Evolutionary conservation across 2,113 vertebrate species (phyloP), one percentile per base, ranked within the genome.

Genomic region (Synodontis membranacea): DNA sequence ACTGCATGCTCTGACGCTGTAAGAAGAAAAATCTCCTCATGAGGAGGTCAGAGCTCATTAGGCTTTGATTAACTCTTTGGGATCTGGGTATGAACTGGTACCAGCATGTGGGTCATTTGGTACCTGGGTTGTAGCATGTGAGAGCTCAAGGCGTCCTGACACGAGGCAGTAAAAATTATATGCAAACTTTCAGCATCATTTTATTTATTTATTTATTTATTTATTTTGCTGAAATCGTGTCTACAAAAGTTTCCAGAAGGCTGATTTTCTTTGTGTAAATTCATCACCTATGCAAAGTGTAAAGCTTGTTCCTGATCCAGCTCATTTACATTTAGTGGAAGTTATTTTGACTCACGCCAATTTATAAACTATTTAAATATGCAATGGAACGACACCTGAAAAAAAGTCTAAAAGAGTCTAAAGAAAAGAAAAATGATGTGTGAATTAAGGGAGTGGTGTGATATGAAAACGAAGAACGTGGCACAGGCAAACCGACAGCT

Each of bases 1-100:
- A 19, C n/a, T 28, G 17, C 82, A 84, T 54, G 76, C 46, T 80
- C 46, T 80, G 81, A 86, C 66, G 83, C 70, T 76, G 82, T 60
- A 78, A 82, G 34, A 34, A 81, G 46, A 85, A 76, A 42, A 82
- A 75, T 76, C 44, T 76, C 44, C 28, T n/a, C 25, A 3, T 2
- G 28, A 50, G 5, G 28, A 50, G 5, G 12, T 48, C 39, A 4
- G 37, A 25, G 7, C 21, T 42, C 19, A 23, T 80, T 74, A 42
- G 10, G 23, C 3, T 80, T 70, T 80, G 25, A 79, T 81, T 62
- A 84, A 31, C 50, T 54, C 42, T 81, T 31, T 80, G 52, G 83
- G 66, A 66, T 25, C 46, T 0, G 60, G 54, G 34, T 81, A 31
- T 75, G 31, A 17, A 21, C 34, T 5, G 19, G 68, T 25, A 11